phyloP scores from a whole-genome alignment of 2,113 vertebrate species.

The Hydrolagus affinis region DNA sequence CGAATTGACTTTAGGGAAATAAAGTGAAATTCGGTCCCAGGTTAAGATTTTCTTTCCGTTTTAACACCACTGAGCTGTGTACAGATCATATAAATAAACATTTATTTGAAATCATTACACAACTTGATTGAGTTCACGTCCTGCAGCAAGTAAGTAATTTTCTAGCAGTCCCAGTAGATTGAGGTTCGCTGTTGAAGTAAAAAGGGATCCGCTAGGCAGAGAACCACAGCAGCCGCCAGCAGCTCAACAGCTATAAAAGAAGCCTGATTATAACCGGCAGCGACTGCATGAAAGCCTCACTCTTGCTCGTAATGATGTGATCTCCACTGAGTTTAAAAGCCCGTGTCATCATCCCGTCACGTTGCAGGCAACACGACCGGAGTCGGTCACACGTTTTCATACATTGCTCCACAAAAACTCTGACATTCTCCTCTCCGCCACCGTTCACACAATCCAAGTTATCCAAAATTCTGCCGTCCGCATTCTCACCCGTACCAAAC shows the following conservation, averaged over 20 bases:
- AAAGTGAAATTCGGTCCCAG: background rate
- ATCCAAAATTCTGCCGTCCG: too few species aligned
- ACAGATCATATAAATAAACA: background rate
- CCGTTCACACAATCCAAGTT: too few species aligned
- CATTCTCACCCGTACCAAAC: too few species aligned
- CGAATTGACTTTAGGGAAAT: slow-evolving; percentile 23
- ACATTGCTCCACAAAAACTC: slow-evolving; percentile 17
- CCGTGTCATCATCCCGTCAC: slow-evolving; percentile 48
- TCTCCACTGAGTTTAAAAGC: background rate
- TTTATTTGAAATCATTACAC: slow-evolving; percentile 1
- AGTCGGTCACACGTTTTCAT: slow-evolving; percentile 48
- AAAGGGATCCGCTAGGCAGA: background rate
- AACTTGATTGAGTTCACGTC: slow-evolving; percentile 10
- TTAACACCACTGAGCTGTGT: background rate
- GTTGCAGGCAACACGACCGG: slow-evolving; percentile 55
- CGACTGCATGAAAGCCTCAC: background rate
- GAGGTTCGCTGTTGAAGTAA: background rate
- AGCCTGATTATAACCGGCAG: slow-evolving; percentile 1
- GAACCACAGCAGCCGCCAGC: too few species aligned
- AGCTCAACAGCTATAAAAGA: background rate
- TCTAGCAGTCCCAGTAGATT: background rate
- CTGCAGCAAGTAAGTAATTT: slow-evolving; percentile 1
- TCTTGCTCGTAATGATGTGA: background rate
- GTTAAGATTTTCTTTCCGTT: background rate
- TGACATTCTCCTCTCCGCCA: background rate